phyloP scores from a whole-genome alignment of 2,113 vertebrate genomes.

The Taxidea taxus region DNA sequence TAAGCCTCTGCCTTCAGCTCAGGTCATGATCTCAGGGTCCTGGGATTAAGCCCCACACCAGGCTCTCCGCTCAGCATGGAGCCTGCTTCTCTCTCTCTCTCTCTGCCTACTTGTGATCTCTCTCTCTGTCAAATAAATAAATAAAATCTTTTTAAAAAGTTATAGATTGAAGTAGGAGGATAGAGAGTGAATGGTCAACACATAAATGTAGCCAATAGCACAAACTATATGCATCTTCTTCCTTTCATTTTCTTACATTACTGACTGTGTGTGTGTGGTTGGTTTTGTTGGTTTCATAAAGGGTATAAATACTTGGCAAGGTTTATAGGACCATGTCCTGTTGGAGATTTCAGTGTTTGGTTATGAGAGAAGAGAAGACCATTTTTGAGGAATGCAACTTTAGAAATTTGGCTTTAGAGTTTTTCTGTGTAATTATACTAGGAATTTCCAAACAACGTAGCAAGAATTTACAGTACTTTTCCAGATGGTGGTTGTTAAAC shows the following conservation, averaged over 20 bases:
- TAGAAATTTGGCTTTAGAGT: conserved; percentile 38
- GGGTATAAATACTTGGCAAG: conserved; percentile 9
- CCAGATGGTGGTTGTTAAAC: conserved; percentile 8
- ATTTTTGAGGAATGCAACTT: not conserved
- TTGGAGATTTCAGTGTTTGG: not conserved
- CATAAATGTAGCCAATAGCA: not conserved
- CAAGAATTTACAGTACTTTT: conserved; percentile 13
- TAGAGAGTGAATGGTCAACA: not conserved
- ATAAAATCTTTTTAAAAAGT: not conserved
- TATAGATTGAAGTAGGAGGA: not conserved
- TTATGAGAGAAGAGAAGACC: not conserved
- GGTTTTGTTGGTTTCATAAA: conserved; percentile 29
- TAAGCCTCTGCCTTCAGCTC: no score
- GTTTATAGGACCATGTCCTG: not conserved
- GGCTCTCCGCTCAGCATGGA: no score
- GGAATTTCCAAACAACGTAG: not conserved
- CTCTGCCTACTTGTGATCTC: no score
- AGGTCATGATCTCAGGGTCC: no score
- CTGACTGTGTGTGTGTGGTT: not conserved
- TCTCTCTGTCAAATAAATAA: no score
- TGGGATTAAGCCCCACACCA: no score
- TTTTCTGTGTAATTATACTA: conserved; percentile 18
- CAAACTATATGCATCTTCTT: not conserved
- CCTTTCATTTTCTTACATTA: not conserved
- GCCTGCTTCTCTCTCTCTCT: no score